Percentiles rank a stretch among this genome's conserved stretches.
Conservation (phyloP, 1,140 invertebrate genomes). For the Cherax destructor region DNA sequence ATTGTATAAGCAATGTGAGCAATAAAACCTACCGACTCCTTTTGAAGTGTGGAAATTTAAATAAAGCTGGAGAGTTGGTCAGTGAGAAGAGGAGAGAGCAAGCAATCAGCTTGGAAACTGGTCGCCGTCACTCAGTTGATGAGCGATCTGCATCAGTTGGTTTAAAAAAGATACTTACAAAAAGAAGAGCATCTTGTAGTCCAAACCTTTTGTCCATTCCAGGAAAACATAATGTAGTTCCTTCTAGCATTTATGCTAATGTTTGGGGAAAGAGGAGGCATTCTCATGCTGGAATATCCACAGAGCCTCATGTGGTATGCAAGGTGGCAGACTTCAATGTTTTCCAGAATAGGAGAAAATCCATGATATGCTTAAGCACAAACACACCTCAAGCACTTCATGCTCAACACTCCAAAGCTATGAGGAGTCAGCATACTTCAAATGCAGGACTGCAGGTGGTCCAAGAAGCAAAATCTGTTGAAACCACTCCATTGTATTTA, state of each 20-base stretch:
- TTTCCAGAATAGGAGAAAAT: constrained; percentile 6
- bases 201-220: neutral
- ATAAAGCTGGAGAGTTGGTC: neutral
- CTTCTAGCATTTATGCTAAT: neutral
- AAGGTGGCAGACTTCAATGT: neutral
- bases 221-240: neutral
- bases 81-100: neutral
- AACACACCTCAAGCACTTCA: neutral
- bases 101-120: no score
- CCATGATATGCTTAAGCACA: constrained; percentile 1
- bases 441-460: neutral
- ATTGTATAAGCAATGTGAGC: constrained; percentile 48
- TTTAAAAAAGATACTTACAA: neutral
- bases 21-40: constrained; percentile 16
- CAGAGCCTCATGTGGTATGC: neutral
- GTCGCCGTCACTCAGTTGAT: constrained; percentile 19
- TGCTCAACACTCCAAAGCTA: neutral
- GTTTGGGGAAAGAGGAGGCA: constrained; percentile 7
- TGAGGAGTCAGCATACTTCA: neutral
- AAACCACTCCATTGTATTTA: neutral
- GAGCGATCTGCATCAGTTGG: neutral
- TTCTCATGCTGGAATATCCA: constrained; percentile 8
- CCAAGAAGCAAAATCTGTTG: neutral
- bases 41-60: constrained; percentile 26
- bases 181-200: constrained; percentile 13